Base-by-base conservation (phyloP, 2,113 vertebrate species). In the Nycticebus coucang region DNA sequence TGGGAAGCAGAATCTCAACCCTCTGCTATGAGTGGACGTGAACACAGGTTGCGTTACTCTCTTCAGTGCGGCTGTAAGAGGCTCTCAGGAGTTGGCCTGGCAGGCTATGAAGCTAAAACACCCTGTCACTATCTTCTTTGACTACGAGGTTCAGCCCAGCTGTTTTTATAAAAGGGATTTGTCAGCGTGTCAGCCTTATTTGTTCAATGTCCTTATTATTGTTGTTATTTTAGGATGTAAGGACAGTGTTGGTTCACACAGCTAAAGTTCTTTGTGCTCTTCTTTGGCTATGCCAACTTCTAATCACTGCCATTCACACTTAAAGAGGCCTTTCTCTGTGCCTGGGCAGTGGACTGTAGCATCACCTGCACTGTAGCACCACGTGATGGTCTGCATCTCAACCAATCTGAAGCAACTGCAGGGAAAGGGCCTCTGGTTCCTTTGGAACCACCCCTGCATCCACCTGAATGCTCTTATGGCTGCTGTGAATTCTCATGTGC, bases 391-490 rank as follows among this genome's bases (percentile, higher is more conserved):
- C 71, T 62, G 26, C 53, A 77, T 41, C 30, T 78, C 10, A 21
- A 21, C 11, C 26, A 45, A 33, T 21, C 15, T 9, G 22, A 60
- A 17, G 69, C 30, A 8, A 9, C 26, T 2, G 12, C 14, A 35
- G 10, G 45, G 90, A 37, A 55, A 45, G 13, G 55, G 7, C 14
- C 10, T 2, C 5, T 30, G 37, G 57, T 15, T 59, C 14, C 8
- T 33, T 24, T 10, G 2, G 24, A 33, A 11, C 75, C 26, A 41
- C 9, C 59, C 0, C 30, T 28, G 17, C 4, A 5, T 50, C 35
- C 0, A 5, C 3, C 2, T 2, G 24, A 8, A 19, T 55, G n/a
- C 53, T 7, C 1, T 13, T 12, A 7, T 0, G 5, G 22, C 66
- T 7, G n/a, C 4, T 35, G 17, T 18, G n/a, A 19, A 37, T 35